These are phyloP conservation scores for Neoascia interrupta DNA, from an alignment of 2,888 invertebrate genomes.

Conservation along the genomic window DNA sequence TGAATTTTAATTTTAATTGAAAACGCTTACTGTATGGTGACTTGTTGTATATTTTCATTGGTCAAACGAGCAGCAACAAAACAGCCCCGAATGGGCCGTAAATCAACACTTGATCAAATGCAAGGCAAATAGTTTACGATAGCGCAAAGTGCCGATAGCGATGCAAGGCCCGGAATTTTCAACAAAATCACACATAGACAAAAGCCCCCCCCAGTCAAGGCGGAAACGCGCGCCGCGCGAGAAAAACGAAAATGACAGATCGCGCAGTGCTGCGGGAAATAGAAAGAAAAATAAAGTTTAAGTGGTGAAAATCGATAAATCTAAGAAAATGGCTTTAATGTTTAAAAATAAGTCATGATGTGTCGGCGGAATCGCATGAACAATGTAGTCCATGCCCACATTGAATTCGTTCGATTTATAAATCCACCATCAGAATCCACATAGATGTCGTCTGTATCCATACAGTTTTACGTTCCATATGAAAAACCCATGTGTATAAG, in stretches of 20 bases:
- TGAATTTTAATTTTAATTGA: constrained; percentile 58
- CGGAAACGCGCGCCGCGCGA: constrained; percentile 24
- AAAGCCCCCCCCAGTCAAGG: constrained; percentile 17
- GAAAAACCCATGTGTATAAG: neutral
- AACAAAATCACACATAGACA: constrained; percentile 10
- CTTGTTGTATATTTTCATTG: constrained; percentile 62
- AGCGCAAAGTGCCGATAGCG: neutral
- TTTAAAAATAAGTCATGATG: constrained; percentile 68
- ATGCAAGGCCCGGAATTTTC: constrained; percentile 2
- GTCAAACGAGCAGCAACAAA: constrained; percentile 42
- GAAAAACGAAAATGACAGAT: constrained; percentile 6
- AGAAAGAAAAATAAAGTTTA: constrained; percentile 47
- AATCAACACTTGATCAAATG: constrained; percentile 48
- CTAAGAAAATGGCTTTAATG: constrained; percentile 62
- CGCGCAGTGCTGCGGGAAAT: neutral
- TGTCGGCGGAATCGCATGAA: constrained; percentile 47
- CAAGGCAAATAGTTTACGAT: constrained; percentile 15
- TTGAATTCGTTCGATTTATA: constrained; percentile 57
- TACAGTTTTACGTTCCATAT: neutral
- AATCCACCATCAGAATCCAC: constrained; percentile 36
- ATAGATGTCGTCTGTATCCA: constrained; percentile 13
- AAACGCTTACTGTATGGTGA: constrained; percentile 8
- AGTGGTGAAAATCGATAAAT: constrained; percentile 64
- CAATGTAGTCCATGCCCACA: constrained; percentile 50
- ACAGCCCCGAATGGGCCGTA: constrained; percentile 45